Conservation (phyloP, 2,888 invertebrate species). For the Congeria kusceri region DNA sequence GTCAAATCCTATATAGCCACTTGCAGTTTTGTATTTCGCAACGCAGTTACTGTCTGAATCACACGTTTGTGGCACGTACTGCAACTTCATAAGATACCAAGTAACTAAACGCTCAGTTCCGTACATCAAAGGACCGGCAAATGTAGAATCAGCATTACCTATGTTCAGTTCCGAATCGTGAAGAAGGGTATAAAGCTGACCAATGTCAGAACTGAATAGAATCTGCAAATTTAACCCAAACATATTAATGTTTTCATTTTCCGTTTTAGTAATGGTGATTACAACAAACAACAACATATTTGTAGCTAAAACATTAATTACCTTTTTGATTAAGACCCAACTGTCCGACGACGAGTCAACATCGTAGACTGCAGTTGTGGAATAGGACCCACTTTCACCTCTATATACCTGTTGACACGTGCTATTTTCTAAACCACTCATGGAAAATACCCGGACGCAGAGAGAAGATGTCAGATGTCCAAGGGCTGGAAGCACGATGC, state of each 20-base stretch:
- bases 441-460: slow-evolving; percentile 26
- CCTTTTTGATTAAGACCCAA: slow-evolving; percentile 26
- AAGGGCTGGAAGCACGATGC: slow-evolving; percentile 10
- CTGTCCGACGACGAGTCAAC: slow-evolving; percentile 19
- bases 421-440: slow-evolving; percentile 1
- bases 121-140: slow-evolving; percentile 24
- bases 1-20: slow-evolving; percentile 19
- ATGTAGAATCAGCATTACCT: slow-evolving; percentile 4
- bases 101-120: slow-evolving; percentile 38
- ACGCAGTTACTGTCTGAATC: slow-evolving; percentile 23
- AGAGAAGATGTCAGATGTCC: slow-evolving; percentile 8
- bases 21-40: background rate
- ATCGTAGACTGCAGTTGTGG: slow-evolving; percentile 28
- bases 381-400: background rate
- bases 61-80: slow-evolving; percentile 30
- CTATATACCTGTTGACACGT: slow-evolving; percentile 8
- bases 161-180: slow-evolving; percentile 42
- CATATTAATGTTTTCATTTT: no score
- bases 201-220: slow-evolving; percentile 32
- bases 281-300: no score
- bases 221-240: slow-evolving; percentile 11
- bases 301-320: no score
- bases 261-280: no score
- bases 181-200: slow-evolving; percentile 9
- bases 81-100: slow-evolving; percentile 43